These are phyloP conservation scores for Macropis europaea DNA, from an alignment of 2,888 invertebrate genomes.

Conservation along the genomic window DNA sequence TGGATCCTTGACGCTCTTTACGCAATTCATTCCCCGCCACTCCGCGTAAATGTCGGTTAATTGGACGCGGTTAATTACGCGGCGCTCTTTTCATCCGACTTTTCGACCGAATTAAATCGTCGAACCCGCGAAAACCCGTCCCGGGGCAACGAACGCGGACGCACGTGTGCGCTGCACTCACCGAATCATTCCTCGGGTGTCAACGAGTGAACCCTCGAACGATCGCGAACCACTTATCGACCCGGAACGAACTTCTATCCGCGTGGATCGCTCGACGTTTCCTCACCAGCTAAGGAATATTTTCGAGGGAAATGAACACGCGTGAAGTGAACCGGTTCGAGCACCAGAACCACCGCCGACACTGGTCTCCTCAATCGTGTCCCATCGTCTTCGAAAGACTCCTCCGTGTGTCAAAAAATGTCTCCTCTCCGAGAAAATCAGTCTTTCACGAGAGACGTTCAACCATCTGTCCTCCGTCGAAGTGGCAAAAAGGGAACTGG, in stretches of 20 bases:
- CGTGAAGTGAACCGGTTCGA: not conserved
- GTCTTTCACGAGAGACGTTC: too few relatives aligned
- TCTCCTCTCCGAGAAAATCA: too few relatives aligned
- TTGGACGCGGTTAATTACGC: slow-evolving; percentile 1
- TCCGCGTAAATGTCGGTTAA: slow-evolving; percentile 8
- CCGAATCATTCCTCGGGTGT: not conserved
- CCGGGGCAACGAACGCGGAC: not conserved
- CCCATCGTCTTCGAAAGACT: not conserved
- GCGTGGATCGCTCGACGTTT: not conserved
- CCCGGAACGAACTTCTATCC: not conserved
- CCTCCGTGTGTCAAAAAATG: too few relatives aligned
- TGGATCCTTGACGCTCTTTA: not conserved
- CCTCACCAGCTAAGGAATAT: not conserved
- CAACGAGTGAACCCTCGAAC: slow-evolving; percentile 2
- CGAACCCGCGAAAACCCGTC: not conserved
- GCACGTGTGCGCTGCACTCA: slow-evolving; percentile 4
- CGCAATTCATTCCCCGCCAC: slow-evolving; percentile 1
- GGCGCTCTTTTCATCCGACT: not conserved
- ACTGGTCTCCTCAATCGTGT: not conserved
- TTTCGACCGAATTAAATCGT: not conserved
- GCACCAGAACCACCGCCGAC: not conserved
- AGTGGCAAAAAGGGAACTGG: too few relatives aligned
- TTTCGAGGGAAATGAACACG: not conserved
- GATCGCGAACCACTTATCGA: not conserved
- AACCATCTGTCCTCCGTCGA: too few relatives aligned